Evolutionary conservation across 2,888 invertebrate genomes (phyloP).

Genomic region (Cacoxenus indagator): DNA sequence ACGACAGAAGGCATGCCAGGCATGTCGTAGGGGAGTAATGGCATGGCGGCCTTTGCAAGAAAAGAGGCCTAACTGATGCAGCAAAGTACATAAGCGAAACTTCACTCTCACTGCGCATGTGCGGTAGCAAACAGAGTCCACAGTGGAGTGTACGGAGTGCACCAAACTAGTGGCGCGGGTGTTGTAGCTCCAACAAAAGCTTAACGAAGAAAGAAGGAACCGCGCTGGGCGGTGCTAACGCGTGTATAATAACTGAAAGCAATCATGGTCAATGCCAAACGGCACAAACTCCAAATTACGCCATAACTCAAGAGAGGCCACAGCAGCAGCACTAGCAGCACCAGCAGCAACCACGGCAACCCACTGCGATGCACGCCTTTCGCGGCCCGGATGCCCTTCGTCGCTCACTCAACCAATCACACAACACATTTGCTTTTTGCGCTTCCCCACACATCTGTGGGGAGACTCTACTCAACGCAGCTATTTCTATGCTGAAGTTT

Average conservation of each 20-base stretch:
- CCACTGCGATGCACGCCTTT: background rate
- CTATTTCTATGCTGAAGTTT: background rate
- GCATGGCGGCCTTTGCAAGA: background rate
- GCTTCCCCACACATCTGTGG: background rate
- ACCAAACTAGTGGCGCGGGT: background rate
- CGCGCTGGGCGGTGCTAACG: background rate
- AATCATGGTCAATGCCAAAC: constrained; percentile 27
- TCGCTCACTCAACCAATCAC: background rate
- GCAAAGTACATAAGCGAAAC: constrained; percentile 3
- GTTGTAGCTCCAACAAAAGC: constrained; percentile 46
- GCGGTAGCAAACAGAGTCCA: constrained; percentile 34
- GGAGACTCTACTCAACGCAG: too few relatives aligned
- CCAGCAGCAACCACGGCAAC: background rate
- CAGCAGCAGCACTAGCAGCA: background rate
- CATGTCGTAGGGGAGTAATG: constrained; percentile 8
- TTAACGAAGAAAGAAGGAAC: background rate
- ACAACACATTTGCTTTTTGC: constrained; percentile 7
- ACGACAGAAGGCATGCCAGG: background rate
- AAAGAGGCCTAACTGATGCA: constrained; percentile 11
- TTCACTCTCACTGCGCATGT: constrained; percentile 52
- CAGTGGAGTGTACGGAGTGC: background rate
- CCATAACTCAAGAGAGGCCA: background rate
- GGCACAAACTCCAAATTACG: constrained; percentile 20
- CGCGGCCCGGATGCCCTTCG: background rate
- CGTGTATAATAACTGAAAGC: background rate